A percentile compares a stretch with the other conserved stretches of the same genome.
phyloP scores from a whole-genome alignment of 2,888 invertebrate species.

The Megastigmus dorsalis region DNA sequence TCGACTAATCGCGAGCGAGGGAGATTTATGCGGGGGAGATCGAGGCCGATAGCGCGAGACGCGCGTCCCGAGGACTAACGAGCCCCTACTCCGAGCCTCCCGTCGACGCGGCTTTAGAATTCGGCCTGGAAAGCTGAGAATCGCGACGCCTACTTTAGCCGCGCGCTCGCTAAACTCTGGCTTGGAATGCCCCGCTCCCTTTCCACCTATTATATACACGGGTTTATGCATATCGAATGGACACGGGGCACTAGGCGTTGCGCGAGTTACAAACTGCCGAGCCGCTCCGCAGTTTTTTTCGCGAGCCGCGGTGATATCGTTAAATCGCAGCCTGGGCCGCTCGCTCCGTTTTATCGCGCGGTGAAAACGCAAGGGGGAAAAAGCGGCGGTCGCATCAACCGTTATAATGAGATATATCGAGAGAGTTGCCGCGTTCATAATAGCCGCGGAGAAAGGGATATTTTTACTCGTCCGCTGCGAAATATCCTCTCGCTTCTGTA shows the following conservation, averaged over 20 bases:
- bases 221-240: too few species aligned
- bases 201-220: too few species aligned
- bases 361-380: too few species aligned
- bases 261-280: background rate
- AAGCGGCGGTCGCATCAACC: background rate
- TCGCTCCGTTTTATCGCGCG: background rate
- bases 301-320: background rate
- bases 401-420: conserved; percentile 16
- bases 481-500: background rate
- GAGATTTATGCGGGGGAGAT: conserved; percentile 21
- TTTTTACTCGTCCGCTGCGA: background rate
- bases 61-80: background rate
- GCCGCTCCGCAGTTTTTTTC: background rate
- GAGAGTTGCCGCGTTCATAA: too few species aligned
- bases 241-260: background rate
- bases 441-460: background rate
- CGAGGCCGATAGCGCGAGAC: background rate
- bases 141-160: background rate
- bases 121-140: background rate
- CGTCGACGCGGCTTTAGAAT: background rate
- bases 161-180: too few species aligned
- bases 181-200: too few species aligned
- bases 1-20: conserved; percentile 23
- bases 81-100: background rate
- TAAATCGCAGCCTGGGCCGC: background rate